Evolutionary conservation across 2,888 invertebrate genomes (phyloP), one percentile per base, ranked within the genome.

Genomic region (Linyphia triangularis): DNA sequence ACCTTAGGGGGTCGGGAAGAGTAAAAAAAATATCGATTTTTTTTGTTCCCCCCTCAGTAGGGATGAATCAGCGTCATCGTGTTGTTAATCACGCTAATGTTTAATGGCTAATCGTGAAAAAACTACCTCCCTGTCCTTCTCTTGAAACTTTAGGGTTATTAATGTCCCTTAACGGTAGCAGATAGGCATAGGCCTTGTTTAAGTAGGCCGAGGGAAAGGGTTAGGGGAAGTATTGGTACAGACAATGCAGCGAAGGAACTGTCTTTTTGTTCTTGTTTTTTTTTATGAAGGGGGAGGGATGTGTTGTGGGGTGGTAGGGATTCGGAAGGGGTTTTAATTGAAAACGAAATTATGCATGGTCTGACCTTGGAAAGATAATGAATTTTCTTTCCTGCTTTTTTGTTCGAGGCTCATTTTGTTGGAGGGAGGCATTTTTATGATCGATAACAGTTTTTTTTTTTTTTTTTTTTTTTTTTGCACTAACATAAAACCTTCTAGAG

Each of bases 51-150:
- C 30, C 40, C 43, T 63, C 37, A 7, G 51, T 63, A 65, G 28
- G 77, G 61, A 85, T 85, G 85, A 85, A 85, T 85, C 85, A 83
- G 73, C 83, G 70, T 73, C 72, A 30, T 78, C 51, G 70, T 73
- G 65, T 79, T 79, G 85, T 85, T 85, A 85, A 85, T 85, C 85
- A 79, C 79, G 72, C 85, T 85, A 85, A 85, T 85, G 85, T 85
- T 85, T 85, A 85, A 85, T 85, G 61, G 85, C 85, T 85, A 85
- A 85, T 85, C 85, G 85, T 30, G 72, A 72, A 72, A 85, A 73
- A 79, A 79, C 79, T 40, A 59, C 51, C 28, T 19, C 70, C 22
- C n/a, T 16, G 10, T 73, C 16, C n/a, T 37, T 26, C 43, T 40
- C 61, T 59, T 28, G 63, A 72, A 79, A 85, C 67, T 63, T 79